Percentiles rank a stretch among this genome's conserved stretches.
These are phyloP conservation scores for Leucophenga maculata DNA, from an alignment of 2,888 invertebrate genomes.

Conservation along the genomic window DNA sequence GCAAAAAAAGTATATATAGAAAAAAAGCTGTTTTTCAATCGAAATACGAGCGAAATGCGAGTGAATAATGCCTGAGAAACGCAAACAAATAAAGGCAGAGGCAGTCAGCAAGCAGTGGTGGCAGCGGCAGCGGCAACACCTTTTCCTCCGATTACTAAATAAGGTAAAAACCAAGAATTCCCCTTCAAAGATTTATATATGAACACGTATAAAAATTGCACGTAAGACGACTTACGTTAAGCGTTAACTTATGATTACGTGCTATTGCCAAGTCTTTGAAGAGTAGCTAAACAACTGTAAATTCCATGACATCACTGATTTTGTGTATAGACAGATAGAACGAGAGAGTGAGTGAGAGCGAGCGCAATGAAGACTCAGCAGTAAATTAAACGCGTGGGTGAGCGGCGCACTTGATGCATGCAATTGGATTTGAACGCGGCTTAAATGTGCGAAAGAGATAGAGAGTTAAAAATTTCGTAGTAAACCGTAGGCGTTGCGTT, in stretches of 20 bases:
- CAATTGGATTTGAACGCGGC: conserved; percentile 47
- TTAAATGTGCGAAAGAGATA: conserved; percentile 34
- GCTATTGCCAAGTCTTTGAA: background rate
- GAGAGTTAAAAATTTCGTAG: background rate
- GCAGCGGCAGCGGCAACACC: background rate
- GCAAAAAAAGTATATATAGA: background rate
- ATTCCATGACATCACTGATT: conserved; percentile 36
- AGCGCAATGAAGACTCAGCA: background rate
- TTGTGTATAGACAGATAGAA: conserved; percentile 13
- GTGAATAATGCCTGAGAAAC: conserved; percentile 3
- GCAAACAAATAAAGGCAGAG: background rate
- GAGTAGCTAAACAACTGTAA: conserved; percentile 12
- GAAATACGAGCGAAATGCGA: background rate
- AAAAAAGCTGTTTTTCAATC: conserved; percentile 1
- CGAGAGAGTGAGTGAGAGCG: conserved; percentile 6
- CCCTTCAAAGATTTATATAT: too few relatives aligned
- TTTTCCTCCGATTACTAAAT: background rate
- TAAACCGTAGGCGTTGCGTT: background rate
- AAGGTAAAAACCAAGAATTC: conserved; percentile 6
- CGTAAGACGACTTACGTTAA: background rate
- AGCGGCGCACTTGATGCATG: conserved; percentile 55
- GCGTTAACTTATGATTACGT: background rate
- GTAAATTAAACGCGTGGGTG: conserved; percentile 28
- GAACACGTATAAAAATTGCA: too few relatives aligned
- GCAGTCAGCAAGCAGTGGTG: too few relatives aligned